Evolutionary conservation across 2,888 invertebrate species (phyloP).

Genomic region (Brenthis ino): DNA sequence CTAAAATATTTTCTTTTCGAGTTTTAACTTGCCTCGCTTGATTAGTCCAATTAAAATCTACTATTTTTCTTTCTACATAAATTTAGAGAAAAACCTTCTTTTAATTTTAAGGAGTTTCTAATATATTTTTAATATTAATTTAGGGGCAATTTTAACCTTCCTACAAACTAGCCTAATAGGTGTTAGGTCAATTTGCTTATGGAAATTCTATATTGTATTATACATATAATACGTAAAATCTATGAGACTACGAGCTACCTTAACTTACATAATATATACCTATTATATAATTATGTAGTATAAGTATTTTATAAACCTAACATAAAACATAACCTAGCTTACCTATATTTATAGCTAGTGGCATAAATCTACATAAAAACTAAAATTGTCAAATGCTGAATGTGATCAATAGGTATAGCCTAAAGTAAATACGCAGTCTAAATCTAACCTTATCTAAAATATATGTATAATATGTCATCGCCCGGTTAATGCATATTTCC

Average conservation of each 20-base stretch:
- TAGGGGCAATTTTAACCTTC: neutral
- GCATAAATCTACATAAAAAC: neutral
- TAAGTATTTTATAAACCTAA: neutral
- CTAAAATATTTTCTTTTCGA: neutral
- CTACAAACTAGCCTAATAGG: constrained; percentile 23
- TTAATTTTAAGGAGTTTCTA: neutral
- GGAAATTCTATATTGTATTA: constrained; percentile 13
- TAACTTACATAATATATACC: neutral
- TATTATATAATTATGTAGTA: neutral
- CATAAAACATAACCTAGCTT: constrained; percentile 13
- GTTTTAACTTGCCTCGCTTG: neutral
- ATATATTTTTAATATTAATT: neutral
- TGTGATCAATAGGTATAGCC: constrained; percentile 14
- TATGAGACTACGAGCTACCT: neutral
- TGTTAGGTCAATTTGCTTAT: constrained; percentile 25
- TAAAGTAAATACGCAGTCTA: constrained; percentile 18
- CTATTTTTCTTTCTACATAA: neutral
- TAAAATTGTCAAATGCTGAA: constrained; percentile 29
- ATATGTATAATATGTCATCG: constrained; percentile 26
- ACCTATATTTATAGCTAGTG: constrained; percentile 8
- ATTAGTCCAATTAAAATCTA: neutral
- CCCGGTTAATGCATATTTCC: constrained; percentile 11
- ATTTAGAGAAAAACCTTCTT: neutral
- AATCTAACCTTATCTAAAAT: constrained; percentile 19
- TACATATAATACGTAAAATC: neutral